Base-by-base conservation (phyloP, 2,797 vertebrate genomes). In the Fistularia commersonii region DNA sequence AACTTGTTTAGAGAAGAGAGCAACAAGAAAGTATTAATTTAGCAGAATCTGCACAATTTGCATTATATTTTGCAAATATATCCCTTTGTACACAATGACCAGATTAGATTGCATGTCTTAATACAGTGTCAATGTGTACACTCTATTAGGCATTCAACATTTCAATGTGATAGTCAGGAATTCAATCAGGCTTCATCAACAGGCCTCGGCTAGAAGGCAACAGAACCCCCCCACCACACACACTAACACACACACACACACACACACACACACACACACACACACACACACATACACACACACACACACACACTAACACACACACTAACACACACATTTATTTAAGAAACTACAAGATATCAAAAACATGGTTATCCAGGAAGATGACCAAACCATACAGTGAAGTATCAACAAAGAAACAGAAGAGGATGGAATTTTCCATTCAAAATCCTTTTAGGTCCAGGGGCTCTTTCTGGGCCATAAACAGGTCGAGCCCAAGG, bases 391-490 rank as follows among this genome's bases (percentile, higher is more conserved):
- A 45, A 64, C 70, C 53, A 45, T 76, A 64, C 66, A 63, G 64
- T 67, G 66, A 51, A 64, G 51, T 53, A 62, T 62, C 57, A 54
- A 66, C 57, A 41, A 66, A 34, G 51, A 49, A 69, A 69, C 71
- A 76, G 58, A 76, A 61, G 72, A 75, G 81, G 64, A 71, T 51
- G 90, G 88, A 91, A 92, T 83, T 90, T 92, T 92, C 90, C 90
- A 89, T 85, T 67, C 64, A 63, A 83, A 83, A 83, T 70, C 69
- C 54, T 58, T 77, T 74, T 34, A 79, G 72, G 75, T 85, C 69
- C 71, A 77, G 86, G 80, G 83, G 75, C 79, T 86, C 76, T 78
- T 66, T 57, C 61, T 57, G 66, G 78, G 86, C 79, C 79, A 86
- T 89, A 89, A 89, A 89, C 78, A 61, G 64, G 72, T 80, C 9